Evolutionary conservation across 1,140 invertebrate species (phyloP), one percentile per base, ranked within the genome.

Genomic region (Vanessa tameamea): DNA sequence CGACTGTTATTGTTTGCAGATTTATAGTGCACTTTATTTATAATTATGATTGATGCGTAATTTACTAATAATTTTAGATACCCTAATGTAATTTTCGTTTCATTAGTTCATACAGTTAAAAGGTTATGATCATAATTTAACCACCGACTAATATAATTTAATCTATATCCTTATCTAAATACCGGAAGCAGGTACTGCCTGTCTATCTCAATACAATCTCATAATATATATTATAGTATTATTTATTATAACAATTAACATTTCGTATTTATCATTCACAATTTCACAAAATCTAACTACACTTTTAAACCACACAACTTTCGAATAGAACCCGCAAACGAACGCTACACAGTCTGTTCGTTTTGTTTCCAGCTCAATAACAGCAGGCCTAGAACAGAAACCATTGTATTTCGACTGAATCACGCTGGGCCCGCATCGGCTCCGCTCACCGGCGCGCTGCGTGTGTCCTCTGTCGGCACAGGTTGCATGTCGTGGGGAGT

Each of bases 271-370:
- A 76, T 79, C 65, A 82, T 88, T 83, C 84, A 87, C 85, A 87
- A 88, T 83, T 87, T 86, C 83, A 86, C 85, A 86, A 86, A 86
- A 81, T 79, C 86, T 89, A 88, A 74, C 86, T 90, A 88, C 77
- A 84, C 79, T 69, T 47, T 63, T 64, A 63, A 63, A 64, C 47
- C 66, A 64, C 43, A 47, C 63, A 72, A 73, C 74, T 79, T 80
- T 83, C 78, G 50, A 55, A 14, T 53, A 31, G 26, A 70, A 70
- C 20, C 23, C 23, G 43, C 53, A n/a, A 43, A 63, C 20, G 20
- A 23, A 37, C 14, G 57, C 26, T 43, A 43, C 26, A 70, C 23
- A 63, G 47, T 70, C 63, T 70, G 59, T 70, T 47, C 68, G 68
- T 70, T 63, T 55, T 15, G 9, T 48, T 16, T 43, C 67, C 66